Evolutionary conservation across 1,140 invertebrate species (phyloP).

Genomic region (Paracyclopina nana): DNA sequence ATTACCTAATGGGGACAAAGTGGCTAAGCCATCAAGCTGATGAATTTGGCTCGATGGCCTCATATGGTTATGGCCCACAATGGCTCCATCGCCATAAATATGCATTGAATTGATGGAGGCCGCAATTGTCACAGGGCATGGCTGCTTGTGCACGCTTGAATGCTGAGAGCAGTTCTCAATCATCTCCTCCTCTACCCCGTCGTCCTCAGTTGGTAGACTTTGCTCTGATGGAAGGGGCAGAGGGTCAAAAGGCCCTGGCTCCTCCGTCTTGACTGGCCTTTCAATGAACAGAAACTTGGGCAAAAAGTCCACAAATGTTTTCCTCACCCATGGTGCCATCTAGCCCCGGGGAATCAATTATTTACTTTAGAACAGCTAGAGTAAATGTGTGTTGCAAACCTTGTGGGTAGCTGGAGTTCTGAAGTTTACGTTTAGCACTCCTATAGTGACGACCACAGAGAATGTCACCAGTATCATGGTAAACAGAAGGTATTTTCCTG

Average conservation of each 20-base stretch:
- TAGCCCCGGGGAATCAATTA: conserved; percentile 40
- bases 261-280: conserved; percentile 29
- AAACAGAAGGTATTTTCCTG: conserved; percentile 65
- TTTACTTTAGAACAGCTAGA: background rate
- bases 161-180: too few relatives aligned
- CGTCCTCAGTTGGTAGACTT: too few relatives aligned
- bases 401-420: conserved; percentile 84
- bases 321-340: conserved; percentile 76
- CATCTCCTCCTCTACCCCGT: too few relatives aligned
- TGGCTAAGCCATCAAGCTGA: too few relatives aligned
- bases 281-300: conserved; percentile 44
- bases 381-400: conserved; percentile 32
- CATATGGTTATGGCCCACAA: too few relatives aligned
- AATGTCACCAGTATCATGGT: conserved; percentile 97
- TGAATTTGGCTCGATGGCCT: too few relatives aligned
- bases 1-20: too few relatives aligned
- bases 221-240: background rate
- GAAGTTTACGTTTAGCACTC: conserved; percentile 96
- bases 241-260: background rate
- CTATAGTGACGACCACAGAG: conserved; percentile 92
- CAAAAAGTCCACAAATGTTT: conserved; percentile 43
- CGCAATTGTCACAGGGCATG: too few relatives aligned
- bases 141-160: too few relatives aligned
- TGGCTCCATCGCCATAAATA: too few relatives aligned
- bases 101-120: too few relatives aligned